phyloP scores from a whole-genome alignment of 2,113 vertebrate genomes.

The Bettongia penicillata region DNA sequence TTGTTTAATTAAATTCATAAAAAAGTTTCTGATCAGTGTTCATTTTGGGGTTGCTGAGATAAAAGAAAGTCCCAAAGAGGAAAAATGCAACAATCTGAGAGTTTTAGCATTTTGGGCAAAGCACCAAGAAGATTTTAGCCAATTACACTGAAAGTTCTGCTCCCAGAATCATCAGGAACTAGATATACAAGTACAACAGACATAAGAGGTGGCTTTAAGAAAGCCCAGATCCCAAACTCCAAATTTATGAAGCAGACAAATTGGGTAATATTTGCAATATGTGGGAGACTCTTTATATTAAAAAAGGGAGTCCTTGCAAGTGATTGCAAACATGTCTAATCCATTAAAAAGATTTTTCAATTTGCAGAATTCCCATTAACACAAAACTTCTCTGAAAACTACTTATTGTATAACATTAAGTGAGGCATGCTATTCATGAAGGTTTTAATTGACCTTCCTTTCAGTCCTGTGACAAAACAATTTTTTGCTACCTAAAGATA shows the following conservation, averaged over 20 bases:
- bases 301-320: constrained; percentile 11
- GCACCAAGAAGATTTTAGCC: not conserved
- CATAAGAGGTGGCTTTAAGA: not conserved
- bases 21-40: no score
- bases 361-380: not conserved
- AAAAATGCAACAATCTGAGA: not conserved
- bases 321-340: not conserved
- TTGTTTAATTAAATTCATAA: not conserved
- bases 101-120: not conserved
- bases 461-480: not conserved
- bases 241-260: constrained; percentile 10
- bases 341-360: not conserved
- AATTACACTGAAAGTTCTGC: not conserved
- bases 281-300: constrained; percentile 3
- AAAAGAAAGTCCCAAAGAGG: not conserved
- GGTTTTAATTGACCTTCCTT: not conserved
- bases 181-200: not conserved
- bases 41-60: not conserved
- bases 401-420: not conserved
- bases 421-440: not conserved
- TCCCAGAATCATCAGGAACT: not conserved
- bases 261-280: constrained; percentile 8
- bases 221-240: not conserved
- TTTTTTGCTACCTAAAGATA: constrained; percentile 9
- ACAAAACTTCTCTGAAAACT: not conserved